Evolutionary conservation across 2,888 invertebrate species (phyloP).

Genomic region (Myopa testacea): DNA sequence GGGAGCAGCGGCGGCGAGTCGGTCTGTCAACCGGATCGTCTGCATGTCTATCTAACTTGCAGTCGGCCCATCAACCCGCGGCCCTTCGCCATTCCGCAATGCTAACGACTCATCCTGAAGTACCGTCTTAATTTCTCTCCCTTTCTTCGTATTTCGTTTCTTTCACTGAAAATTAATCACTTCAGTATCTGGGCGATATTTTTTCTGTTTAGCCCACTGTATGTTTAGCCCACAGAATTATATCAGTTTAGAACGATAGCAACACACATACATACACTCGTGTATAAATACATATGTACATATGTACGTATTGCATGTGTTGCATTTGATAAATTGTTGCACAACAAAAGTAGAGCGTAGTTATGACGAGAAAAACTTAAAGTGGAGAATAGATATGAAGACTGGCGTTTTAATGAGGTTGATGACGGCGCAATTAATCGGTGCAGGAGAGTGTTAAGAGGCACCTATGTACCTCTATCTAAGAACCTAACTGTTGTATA

Average conservation of each 20-base stretch:
- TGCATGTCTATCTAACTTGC: background rate
- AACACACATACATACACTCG: background rate
- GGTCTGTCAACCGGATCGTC: background rate
- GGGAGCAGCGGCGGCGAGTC: background rate
- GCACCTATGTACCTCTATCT: background rate
- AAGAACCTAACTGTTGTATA: too few relatives aligned
- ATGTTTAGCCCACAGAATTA: background rate
- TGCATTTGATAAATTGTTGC: conserved; percentile 30
- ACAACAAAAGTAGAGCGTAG: conserved; percentile 14
- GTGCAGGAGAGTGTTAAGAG: background rate
- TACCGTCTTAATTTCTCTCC: background rate
- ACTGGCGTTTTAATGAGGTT: conserved; percentile 30
- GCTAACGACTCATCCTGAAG: too few relatives aligned
- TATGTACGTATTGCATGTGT: conserved; percentile 17
- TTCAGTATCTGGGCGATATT: background rate
- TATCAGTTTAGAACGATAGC: background rate
- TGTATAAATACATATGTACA: too few relatives aligned
- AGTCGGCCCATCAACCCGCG: background rate
- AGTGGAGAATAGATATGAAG: conserved; percentile 9
- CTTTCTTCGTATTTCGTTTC: background rate
- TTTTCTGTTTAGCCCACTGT: background rate
- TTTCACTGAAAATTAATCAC: conserved; percentile 17
- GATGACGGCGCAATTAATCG: conserved; percentile 1
- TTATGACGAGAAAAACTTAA: conserved; percentile 2
- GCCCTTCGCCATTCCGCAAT: too few relatives aligned